Percentiles rank a stretch among this genome's conserved stretches.
These are phyloP conservation scores for Sitobion miscanthi DNA, from an alignment of 1,140 invertebrate species.

Conservation along the genomic window DNA sequence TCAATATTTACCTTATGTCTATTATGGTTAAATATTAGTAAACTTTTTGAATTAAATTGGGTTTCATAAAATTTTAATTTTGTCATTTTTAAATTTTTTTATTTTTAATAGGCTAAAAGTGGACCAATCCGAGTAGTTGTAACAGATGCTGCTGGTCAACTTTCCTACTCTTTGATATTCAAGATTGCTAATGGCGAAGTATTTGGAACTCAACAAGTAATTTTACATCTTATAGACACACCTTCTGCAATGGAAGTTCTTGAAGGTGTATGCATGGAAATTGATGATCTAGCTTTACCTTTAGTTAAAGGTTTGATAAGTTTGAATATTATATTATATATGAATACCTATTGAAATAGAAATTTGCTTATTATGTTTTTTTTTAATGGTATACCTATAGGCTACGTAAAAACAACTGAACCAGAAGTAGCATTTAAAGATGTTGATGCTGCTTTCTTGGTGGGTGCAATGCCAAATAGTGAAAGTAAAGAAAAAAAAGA, in stretches of 20 bases:
- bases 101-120: conserved; percentile 18
- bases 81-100: neutral
- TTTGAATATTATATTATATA: neutral
- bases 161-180: conserved; percentile 95
- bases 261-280: conserved; percentile 96
- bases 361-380: neutral
- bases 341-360: neutral
- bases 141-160: conserved; percentile 98
- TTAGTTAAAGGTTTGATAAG: conserved; percentile 71
- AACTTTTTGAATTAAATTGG: too few relatives aligned
- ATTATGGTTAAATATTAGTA: too few relatives aligned
- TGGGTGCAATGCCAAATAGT: conserved; percentile 98
- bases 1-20: too few relatives aligned
- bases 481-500: conserved; percentile 99
- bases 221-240: conserved; percentile 93
- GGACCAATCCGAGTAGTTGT: conserved; percentile 92
- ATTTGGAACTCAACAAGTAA: conserved; percentile 87
- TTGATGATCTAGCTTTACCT: conserved; percentile 94
- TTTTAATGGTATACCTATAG: conserved; percentile 61
- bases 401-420: conserved; percentile 86
- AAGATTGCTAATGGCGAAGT: conserved; percentile 96
- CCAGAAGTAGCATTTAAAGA: conserved; percentile 91
- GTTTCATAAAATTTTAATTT: neutral
- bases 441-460: conserved; percentile 96
- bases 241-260: conserved; percentile 92